These are phyloP conservation scores for Pseudorhombus dupliciocellatus DNA, from an alignment of 2,113 vertebrate genomes.

Conservation along the genomic window DNA sequence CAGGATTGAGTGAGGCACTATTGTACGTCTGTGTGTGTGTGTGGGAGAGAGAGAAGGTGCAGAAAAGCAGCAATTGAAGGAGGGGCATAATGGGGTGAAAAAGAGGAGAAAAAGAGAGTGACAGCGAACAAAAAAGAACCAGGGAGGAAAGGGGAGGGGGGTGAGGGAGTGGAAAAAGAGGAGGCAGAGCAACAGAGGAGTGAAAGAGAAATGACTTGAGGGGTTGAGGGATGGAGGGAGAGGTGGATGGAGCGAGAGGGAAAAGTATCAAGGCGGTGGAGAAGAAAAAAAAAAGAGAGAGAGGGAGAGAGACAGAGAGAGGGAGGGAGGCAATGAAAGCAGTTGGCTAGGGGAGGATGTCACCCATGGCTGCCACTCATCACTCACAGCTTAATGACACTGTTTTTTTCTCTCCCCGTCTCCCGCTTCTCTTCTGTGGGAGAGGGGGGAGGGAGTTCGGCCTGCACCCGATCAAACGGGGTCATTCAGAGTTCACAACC, in stretches of 20 bases:
- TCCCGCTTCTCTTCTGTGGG: slow-evolving; percentile 65
- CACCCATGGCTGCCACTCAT: slow-evolving; percentile 83
- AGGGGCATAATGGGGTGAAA: slow-evolving; percentile 47
- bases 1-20: slow-evolving; percentile 53
- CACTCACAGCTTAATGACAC: slow-evolving; percentile 85
- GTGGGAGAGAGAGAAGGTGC: slow-evolving; percentile 2
- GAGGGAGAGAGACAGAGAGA: slow-evolving; percentile 23
- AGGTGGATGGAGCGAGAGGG: slow-evolving; percentile 61
- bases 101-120: slow-evolving; percentile 64
- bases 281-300: slow-evolving; percentile 43
- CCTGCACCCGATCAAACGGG: slow-evolving; percentile 91
- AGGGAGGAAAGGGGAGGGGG: slow-evolving; percentile 32
- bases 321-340: slow-evolving; percentile 22
- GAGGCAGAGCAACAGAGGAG: slow-evolving; percentile 67
- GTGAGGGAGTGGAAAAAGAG: slow-evolving; percentile 68
- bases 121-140: slow-evolving; percentile 71
- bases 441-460: slow-evolving; percentile 85
- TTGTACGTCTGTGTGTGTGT: slow-evolving; percentile 38
- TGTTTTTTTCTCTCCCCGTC: slow-evolving; percentile 64
- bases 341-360: slow-evolving; percentile 73
- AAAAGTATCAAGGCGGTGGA: slow-evolving; percentile 63
- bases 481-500: slow-evolving; percentile 97
- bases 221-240: slow-evolving; percentile 72
- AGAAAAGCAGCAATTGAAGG: slow-evolving; percentile 47
- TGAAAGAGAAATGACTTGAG: slow-evolving; percentile 73